Conservation (phyloP, 2,888 invertebrate genomes). For the Xestia rhomboidea region DNA sequence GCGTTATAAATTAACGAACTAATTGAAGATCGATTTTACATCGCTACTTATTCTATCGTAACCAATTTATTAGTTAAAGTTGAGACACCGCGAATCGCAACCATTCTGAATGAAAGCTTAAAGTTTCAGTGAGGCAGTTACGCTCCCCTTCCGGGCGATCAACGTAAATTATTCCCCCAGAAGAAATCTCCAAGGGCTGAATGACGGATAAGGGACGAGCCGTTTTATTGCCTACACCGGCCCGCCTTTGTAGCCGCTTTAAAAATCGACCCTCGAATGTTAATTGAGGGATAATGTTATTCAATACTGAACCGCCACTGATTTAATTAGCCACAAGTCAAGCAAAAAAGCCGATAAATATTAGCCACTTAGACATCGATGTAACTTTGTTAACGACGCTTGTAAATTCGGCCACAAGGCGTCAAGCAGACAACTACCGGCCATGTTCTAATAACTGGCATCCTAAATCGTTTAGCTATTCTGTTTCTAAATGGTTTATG, state of each 20-base stretch:
- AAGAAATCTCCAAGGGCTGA: slow-evolving; percentile 90
- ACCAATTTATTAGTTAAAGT: slow-evolving; percentile 87
- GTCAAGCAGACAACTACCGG: slow-evolving; percentile 69
- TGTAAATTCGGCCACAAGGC: slow-evolving; percentile 57
- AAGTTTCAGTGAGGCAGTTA: slow-evolving; percentile 90
- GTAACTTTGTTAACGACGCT: slow-evolving; percentile 57
- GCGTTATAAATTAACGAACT: slow-evolving; percentile 60
- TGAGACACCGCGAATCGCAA: slow-evolving; percentile 87
- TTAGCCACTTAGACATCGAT: slow-evolving; percentile 60
- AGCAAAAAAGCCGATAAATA: slow-evolving; percentile 72
- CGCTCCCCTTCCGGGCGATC: slow-evolving; percentile 89
- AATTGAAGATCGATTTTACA: slow-evolving; percentile 76
- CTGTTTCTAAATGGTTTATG: slow-evolving; percentile 86
- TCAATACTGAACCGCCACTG: slow-evolving; percentile 82
- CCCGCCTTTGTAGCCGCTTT: slow-evolving; percentile 83
- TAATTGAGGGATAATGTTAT: slow-evolving; percentile 89
- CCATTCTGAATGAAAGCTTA: slow-evolving; percentile 89
- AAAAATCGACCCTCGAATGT: slow-evolving; percentile 87
- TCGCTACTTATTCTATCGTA: slow-evolving; percentile 82
- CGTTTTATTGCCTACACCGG: slow-evolving; percentile 88
- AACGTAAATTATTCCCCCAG: slow-evolving; percentile 90
- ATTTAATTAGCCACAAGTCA: slow-evolving; percentile 80
- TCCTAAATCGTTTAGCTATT: slow-evolving; percentile 83
- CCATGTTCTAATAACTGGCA: slow-evolving; percentile 81
- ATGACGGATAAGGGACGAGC: slow-evolving; percentile 90